Conservation (phyloP, 2,888 invertebrate genomes). For the Epsilonema sp. region DNA sequence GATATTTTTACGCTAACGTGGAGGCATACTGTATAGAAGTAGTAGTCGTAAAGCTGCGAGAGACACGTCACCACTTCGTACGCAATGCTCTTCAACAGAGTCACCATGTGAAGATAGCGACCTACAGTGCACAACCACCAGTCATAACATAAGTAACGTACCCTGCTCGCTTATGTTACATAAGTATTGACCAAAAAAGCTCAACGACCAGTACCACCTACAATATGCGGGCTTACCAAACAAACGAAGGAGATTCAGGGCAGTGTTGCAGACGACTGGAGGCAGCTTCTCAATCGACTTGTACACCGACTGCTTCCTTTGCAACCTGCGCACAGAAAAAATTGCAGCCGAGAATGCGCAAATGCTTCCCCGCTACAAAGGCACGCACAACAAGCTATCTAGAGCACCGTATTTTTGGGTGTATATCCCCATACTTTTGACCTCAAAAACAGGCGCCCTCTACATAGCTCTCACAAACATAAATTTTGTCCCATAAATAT, state of each 20-base stretch:
- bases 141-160: too few relatives aligned
- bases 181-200: too few relatives aligned
- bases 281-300: constrained; percentile 1
- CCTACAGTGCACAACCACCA: constrained; percentile 38
- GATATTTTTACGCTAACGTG: too few relatives aligned
- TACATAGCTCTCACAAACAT: too few relatives aligned
- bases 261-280: constrained; percentile 68
- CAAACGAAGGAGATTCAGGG: constrained; percentile 63
- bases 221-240: constrained; percentile 34
- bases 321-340: background rate
- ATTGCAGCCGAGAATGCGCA: background rate
- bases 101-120: constrained; percentile 73
- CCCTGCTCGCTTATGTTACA: too few relatives aligned
- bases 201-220: too few relatives aligned
- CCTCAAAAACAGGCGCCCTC: too few relatives aligned
- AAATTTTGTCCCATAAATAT: too few relatives aligned
- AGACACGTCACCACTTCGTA: constrained; percentile 71
- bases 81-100: constrained; percentile 65
- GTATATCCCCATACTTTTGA: background rate
- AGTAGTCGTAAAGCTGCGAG: constrained; percentile 79
- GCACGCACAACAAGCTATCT: too few relatives aligned
- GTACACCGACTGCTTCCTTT: background rate
- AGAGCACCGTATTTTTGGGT: background rate
- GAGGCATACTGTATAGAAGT: constrained; percentile 50
- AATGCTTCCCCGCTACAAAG: too few relatives aligned